A percentile compares a stretch with the other conserved stretches of the same genome.
Conservation (phyloP, 2,888 invertebrate genomes). For the Drosophila pseudotalamancana region DNA sequence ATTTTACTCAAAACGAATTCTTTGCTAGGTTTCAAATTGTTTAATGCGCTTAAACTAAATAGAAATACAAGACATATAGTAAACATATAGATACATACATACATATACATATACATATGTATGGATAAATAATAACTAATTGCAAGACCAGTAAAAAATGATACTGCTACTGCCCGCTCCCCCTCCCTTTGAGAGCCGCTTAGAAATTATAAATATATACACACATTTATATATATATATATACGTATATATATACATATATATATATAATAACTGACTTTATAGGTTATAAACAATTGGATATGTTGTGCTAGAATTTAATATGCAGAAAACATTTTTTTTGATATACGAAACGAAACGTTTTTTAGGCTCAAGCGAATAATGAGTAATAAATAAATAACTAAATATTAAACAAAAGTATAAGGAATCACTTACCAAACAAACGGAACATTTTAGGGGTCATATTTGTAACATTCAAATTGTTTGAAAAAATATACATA, state of each 20-base stretch:
- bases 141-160: constrained; percentile 35
- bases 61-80: constrained; percentile 22
- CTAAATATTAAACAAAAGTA: not conserved
- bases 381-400: not conserved
- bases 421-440: constrained; percentile 3
- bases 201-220: constrained; percentile 25
- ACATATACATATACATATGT: constrained; percentile 9
- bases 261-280: constrained; percentile 29
- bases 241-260: not conserved
- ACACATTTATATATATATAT: not conserved
- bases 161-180: constrained; percentile 37
- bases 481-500: constrained; percentile 17
- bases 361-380: constrained; percentile 34
- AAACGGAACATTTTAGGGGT: constrained; percentile 21
- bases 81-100: constrained; percentile 27
- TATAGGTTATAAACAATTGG: constrained; percentile 58
- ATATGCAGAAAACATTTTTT: constrained; percentile 26
- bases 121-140: constrained; percentile 5
- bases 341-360: constrained; percentile 16
- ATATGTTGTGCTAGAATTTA: constrained; percentile 28
- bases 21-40: constrained; percentile 57
- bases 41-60: constrained; percentile 23
- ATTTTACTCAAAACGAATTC: constrained; percentile 39
- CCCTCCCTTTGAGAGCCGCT: constrained; percentile 20
- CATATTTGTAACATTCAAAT: constrained; percentile 19